Evolutionary conservation across 2,888 invertebrate genomes (phyloP).

Genomic region (Ornithoptera priamus): DNA sequence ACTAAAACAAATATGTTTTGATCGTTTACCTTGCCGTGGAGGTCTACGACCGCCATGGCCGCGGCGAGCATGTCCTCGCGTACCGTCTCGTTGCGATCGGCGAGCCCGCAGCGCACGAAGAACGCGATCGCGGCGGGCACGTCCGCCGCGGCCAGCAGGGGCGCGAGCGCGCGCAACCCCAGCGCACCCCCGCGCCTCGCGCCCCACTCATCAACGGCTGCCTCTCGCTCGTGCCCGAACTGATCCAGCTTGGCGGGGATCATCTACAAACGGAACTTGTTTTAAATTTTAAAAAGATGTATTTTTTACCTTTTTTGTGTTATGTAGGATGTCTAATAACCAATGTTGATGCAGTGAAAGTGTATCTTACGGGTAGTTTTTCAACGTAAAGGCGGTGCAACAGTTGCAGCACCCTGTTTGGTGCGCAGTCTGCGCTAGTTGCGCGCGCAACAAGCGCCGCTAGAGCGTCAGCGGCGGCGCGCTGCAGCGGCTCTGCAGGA

Average conservation of each 20-base stretch:
- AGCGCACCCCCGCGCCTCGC: conserved; percentile 93
- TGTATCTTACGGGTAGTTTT: conserved; percentile 82
- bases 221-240: conserved; percentile 93
- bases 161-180: conserved; percentile 89
- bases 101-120: conserved; percentile 91
- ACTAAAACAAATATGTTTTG: no score
- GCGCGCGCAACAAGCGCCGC: conserved; percentile 72
- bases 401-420: conserved; percentile 77
- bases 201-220: conserved; percentile 94
- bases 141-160: conserved; percentile 82
- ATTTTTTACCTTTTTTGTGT: no score
- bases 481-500: conserved; percentile 89
- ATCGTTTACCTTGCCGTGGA: conserved; percentile 89
- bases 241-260: conserved; percentile 93
- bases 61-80: conserved; percentile 95
- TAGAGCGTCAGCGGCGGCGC: conserved; percentile 89
- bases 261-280: conserved; percentile 67
- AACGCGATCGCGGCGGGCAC: conserved; percentile 87
- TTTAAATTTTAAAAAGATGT: no score
- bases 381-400: conserved; percentile 88
- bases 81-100: conserved; percentile 90
- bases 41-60: conserved; percentile 93
- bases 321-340: no score
- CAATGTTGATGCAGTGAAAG: no score
- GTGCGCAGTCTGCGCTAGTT: conserved; percentile 47